Conservation (phyloP, 2,888 invertebrate species). For the Campaea margaritaria region DNA sequence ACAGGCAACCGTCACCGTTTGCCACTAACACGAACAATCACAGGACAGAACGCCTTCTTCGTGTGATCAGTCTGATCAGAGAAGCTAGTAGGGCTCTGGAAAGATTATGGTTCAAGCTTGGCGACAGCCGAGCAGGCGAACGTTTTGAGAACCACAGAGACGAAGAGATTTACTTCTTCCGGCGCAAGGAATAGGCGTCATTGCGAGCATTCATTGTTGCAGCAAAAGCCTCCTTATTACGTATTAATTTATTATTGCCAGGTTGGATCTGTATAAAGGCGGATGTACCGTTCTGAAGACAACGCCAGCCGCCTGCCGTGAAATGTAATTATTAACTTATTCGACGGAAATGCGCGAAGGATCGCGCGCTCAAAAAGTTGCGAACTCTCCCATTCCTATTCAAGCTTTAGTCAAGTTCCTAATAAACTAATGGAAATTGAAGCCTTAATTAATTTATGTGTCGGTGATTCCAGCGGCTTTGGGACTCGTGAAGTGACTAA, state of each 20-base stretch:
- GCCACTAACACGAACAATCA: too few species aligned
- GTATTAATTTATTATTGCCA: slow-evolving; percentile 37
- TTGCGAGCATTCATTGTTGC: slow-evolving; percentile 34
- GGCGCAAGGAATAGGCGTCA: not conserved
- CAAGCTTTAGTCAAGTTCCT: not conserved
- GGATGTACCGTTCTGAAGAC: slow-evolving; percentile 3
- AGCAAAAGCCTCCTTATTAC: slow-evolving; percentile 36
- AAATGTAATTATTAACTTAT: slow-evolving; percentile 35
- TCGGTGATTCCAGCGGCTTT: slow-evolving; percentile 41
- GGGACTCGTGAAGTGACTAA: slow-evolving; percentile 52
- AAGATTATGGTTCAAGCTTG: not conserved
- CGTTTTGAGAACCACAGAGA: too few species aligned
- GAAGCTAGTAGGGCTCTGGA: too few species aligned
- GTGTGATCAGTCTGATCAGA: too few species aligned
- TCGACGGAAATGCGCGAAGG: slow-evolving; percentile 38
- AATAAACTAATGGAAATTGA: not conserved
- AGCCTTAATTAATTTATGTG: slow-evolving; percentile 10
- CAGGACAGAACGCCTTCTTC: too few species aligned
- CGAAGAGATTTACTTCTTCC: too few species aligned
- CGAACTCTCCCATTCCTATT: slow-evolving; percentile 13
- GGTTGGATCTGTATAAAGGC: slow-evolving; percentile 5
- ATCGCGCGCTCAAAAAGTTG: slow-evolving; percentile 40
- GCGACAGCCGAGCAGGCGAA: not conserved
- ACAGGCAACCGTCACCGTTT: not conserved
- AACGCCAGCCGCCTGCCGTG: slow-evolving; percentile 4